A percentile compares a stretch with the other conserved stretches of the same genome.
Evolutionary conservation across 1,140 invertebrate genomes (phyloP).

Genomic region (Drosophila neocordata): DNA sequence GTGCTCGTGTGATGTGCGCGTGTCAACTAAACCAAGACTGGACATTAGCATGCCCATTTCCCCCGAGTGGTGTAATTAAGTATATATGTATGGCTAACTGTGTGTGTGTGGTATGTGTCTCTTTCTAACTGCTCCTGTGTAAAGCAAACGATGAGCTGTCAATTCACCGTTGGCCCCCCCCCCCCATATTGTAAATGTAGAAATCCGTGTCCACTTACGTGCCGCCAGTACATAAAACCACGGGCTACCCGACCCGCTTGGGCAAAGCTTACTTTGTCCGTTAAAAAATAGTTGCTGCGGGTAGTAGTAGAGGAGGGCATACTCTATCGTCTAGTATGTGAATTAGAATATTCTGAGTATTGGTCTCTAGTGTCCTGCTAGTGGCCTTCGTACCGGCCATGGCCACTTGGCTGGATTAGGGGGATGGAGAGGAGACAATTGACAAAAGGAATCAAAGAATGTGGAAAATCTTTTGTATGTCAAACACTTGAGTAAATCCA

Average conservation of each 20-base stretch:
- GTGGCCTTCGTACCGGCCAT: conserved; percentile 46
- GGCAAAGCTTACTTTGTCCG: conserved; percentile 57
- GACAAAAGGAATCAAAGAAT: conserved; percentile 24
- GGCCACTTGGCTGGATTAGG: conserved; percentile 32
- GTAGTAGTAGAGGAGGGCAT: conserved; percentile 42
- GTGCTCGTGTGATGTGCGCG: conserved; percentile 48
- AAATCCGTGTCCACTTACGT: conserved; percentile 69
- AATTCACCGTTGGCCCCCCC: background rate
- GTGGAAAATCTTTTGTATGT: conserved; percentile 49
- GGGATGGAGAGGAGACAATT: background rate
- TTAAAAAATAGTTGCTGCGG: conserved; percentile 23
- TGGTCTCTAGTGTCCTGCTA: conserved; percentile 40
- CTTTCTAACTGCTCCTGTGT: conserved; percentile 32
- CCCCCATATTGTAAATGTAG: conserved; percentile 22
- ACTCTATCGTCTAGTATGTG: conserved; percentile 22
- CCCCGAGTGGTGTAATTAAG: conserved; percentile 64
- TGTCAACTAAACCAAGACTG: conserved; percentile 61
- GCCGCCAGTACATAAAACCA: conserved; percentile 75
- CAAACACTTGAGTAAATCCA: conserved; percentile 56
- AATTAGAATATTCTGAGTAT: conserved; percentile 18
- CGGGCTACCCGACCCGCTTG: conserved; percentile 66
- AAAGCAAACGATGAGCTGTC: conserved; percentile 48
- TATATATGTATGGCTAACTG: conserved; percentile 26
- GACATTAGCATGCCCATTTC: conserved; percentile 66
- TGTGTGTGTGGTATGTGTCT: conserved; percentile 28